Evolutionary conservation across 1,140 invertebrate genomes (phyloP).

Genomic region (Eupristina koningsbergeri): DNA sequence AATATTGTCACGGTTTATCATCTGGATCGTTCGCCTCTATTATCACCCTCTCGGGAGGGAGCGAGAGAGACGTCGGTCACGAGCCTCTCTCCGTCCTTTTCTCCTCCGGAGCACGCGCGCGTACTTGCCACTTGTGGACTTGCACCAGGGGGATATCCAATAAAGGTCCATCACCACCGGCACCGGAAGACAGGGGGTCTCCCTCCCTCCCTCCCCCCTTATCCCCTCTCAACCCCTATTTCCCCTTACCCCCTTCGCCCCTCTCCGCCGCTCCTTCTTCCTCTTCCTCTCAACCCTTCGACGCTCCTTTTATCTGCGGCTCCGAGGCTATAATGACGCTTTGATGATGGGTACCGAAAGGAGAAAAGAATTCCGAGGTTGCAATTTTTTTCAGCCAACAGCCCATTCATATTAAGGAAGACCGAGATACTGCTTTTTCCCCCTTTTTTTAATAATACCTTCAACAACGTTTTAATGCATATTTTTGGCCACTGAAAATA

Average conservation of each 20-base stretch:
- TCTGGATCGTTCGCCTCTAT: background rate
- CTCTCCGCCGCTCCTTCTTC: background rate
- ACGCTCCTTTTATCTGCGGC: background rate
- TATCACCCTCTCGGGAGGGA: background rate
- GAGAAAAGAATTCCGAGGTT: background rate
- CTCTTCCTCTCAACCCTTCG: background rate
- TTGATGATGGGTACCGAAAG: background rate
- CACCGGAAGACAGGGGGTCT: conserved; percentile 40
- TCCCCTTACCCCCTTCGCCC: background rate
- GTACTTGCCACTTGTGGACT: conserved; percentile 21
- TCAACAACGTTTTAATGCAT: no score
- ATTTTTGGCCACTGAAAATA: no score
- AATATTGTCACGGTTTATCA: conserved; percentile 23
- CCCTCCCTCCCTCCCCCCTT: background rate
- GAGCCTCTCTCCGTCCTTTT: background rate
- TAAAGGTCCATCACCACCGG: conserved; percentile 37
- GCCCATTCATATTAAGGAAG: no score
- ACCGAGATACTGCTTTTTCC: no score
- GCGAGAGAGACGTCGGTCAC: background rate
- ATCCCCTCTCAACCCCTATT: no score
- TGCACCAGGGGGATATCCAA: background rate
- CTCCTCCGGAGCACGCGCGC: background rate
- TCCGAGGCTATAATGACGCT: background rate
- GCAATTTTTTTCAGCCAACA: background rate
- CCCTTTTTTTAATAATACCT: no score